Base-by-base conservation (phyloP, 2,797 vertebrate species). In the Lepus oiostolus region DNA sequence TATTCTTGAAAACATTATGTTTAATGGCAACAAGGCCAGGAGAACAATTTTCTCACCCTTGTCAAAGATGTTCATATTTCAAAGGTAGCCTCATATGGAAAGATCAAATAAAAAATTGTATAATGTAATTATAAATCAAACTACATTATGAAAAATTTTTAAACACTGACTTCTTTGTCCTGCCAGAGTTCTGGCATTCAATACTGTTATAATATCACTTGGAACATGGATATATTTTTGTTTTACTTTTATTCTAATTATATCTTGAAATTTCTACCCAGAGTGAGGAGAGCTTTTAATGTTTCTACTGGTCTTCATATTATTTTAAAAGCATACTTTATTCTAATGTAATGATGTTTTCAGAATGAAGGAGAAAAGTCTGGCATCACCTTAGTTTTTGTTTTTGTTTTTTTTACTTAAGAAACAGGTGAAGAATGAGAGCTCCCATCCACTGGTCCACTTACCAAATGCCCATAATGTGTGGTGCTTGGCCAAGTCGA, bases 321-420 rank as follows among this genome's bases (percentile, higher is more conserved):
- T 84, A 50, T 80, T 87, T 90, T n/a, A 91, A 93, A 47, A 93
- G 80, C 32, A 68, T 72, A 47, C 1, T 91, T 28, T 85, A 32
- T 96, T 32, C 13, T 96, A 14, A 67, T 89, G 47, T 82, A 79
- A 35, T 70, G 4, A 4, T 93, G 38, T 70, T 90, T 97, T 92
- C 58, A 88, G 71, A 5, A 70, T 83, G 38, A 90, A 24, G 30
- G 67, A 74, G 22, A 89, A 89, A 85, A 75, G 8, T 70, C 63
- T 77, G 35, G 42, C 14, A 85, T 77, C 35, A 71, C 38, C 68
- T 91, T 91, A 75, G 21, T 87, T 93, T 89, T 91, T 58, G 17
- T 58, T 16, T 58, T 58, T 58, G 54, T 58, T 58, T 58, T 16
- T 58, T 58, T 58, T 58, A 47, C 42, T 58, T 58, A 16, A 58